Base-by-base conservation (phyloP, 2,797 vertebrate genomes). In the Echeneis naucrates region DNA sequence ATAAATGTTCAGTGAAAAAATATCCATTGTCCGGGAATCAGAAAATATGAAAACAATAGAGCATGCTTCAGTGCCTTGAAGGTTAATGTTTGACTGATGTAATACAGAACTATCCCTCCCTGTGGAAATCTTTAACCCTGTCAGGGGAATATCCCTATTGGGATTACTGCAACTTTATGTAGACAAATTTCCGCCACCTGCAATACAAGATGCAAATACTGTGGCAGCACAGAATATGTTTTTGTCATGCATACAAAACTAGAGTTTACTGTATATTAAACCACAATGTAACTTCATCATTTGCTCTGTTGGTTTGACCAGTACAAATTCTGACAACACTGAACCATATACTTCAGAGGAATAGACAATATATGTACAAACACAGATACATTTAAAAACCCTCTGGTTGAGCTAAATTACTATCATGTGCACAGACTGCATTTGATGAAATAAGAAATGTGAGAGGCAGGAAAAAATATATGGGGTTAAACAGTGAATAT, bases 81-180 rank as follows among this genome's bases (percentile, higher is more conserved):
- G 71, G 84, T 91, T 44, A 92, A 89, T 83, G 33, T 90, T 89
- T 91, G 87, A 88, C 80, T 4, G 14, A 26, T 30, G 32, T 14
- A 59, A 40, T 14, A 40, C 6, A 33, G 2, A 58, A 51, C 44
- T 14, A 32, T 40, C 42, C 19, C 42, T 2, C 52, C 42, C 51
- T 33, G 8, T 12, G 42, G 59, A 80, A 67, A 51, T 45, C 8
- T 63, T 69, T 14, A 24, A n/a, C 33, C 50, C 40, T 64, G 57
- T 19, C 42, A 80, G 68, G 62, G 72, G 72, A 65, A 52, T 10
- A 67, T 66, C 82, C 77, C 79, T 14, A 0, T 6, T 12, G 30
- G 42, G 30, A 60, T 24, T 2, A 60, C 33, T 55, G 17, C 33
- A 24, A 45, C 38, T 21, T 32, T 40, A 56, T 48, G 81, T 40